Evolutionary conservation across 2,888 invertebrate species (phyloP).

Genomic region (Arge pagana): DNA sequence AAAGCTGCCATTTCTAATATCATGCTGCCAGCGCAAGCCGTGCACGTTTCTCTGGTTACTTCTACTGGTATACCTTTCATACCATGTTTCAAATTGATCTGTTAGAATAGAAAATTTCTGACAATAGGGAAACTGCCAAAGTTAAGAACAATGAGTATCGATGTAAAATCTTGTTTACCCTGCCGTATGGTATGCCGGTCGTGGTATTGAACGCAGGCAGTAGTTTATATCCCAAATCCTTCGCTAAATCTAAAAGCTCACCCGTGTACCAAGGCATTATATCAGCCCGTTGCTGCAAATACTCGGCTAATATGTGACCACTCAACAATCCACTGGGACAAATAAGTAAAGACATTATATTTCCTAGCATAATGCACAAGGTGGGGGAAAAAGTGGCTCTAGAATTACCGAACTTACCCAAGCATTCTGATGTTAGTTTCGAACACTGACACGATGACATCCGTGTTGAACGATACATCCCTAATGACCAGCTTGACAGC

Average conservation of each 20-base stretch:
- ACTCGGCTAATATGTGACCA: conserved; percentile 86
- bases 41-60: conserved; percentile 89
- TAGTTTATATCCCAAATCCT: conserved; percentile 88
- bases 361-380: too few relatives aligned
- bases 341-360: too few relatives aligned
- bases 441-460: conserved; percentile 95
- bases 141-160: conserved; percentile 13
- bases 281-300: conserved; percentile 76
- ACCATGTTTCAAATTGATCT: conserved; percentile 83
- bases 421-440: conserved; percentile 97
- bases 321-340: conserved; percentile 81
- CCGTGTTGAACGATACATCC: conserved; percentile 90
- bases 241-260: conserved; percentile 86
- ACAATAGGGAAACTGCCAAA: conserved; percentile 14
- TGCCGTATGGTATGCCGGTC: conserved; percentile 96
- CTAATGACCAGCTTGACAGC: conserved; percentile 84
- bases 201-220: conserved; percentile 98
- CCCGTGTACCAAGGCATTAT: conserved; percentile 84
- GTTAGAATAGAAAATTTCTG: conserved; percentile 33
- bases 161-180: conserved; percentile 62
- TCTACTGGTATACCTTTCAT: conserved; percentile 76
- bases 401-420: conserved; percentile 68
- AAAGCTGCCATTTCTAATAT: conserved; percentile 96
- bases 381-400: neutral
- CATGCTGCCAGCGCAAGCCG: conserved; percentile 98